Conservation (phyloP, 2,888 invertebrate genomes). For the Branchellion lobata region DNA sequence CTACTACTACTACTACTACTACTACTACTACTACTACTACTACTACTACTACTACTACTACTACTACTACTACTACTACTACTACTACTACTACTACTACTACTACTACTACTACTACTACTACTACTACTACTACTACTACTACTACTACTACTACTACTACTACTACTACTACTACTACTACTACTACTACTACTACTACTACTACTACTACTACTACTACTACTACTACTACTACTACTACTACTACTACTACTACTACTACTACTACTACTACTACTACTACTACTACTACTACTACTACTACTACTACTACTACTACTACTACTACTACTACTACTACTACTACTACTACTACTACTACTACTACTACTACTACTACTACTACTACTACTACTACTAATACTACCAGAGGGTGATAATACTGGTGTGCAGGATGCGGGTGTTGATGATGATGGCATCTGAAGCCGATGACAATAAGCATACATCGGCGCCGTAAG, state of each 20-base stretch:
- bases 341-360: constrained; percentile 40
- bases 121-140: constrained; percentile 29
- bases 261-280: constrained; percentile 48
- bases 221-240: constrained; percentile 46
- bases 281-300: constrained; percentile 48
- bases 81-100: constrained; percentile 33
- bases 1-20: constrained; percentile 37
- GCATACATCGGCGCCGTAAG: too few relatives aligned
- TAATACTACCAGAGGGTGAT: too few relatives aligned
- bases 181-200: constrained; percentile 14
- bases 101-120: constrained; percentile 35
- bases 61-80: constrained; percentile 18
- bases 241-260: constrained; percentile 47
- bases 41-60: constrained; percentile 40
- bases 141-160: constrained; percentile 40
- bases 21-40: constrained; percentile 38
- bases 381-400: constrained; percentile 36
- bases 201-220: constrained; percentile 29
- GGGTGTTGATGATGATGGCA: too few relatives aligned
- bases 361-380: constrained; percentile 38
- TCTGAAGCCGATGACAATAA: too few relatives aligned
- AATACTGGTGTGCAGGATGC: background rate
- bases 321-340: constrained; percentile 35
- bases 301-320: constrained; percentile 36
- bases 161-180: constrained; percentile 40